phyloP scores from a whole-genome alignment of 1,140 invertebrate genomes.

The Cataglyphis hispanica region DNA sequence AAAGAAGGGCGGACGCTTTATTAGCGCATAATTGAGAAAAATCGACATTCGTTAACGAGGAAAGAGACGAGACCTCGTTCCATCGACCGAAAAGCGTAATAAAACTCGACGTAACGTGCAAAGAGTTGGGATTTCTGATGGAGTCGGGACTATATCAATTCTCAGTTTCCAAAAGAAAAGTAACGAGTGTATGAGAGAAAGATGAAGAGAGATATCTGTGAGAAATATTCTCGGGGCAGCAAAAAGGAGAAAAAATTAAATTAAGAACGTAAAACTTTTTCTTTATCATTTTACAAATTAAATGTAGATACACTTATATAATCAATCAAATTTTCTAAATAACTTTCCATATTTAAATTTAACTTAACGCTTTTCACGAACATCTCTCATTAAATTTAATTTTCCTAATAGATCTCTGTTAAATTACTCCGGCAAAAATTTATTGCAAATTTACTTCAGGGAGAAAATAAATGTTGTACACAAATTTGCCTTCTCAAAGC shows the following conservation, averaged over 20 bases:
- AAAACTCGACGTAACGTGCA: constrained; percentile 26
- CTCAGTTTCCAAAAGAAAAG: neutral
- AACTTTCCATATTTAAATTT: neutral
- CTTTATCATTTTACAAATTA: neutral
- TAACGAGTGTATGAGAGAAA: constrained; percentile 5
- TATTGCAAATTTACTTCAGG: neutral
- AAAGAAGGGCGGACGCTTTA: constrained; percentile 38
- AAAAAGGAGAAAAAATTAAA: neutral
- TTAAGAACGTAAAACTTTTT: neutral
- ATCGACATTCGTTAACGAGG: constrained; percentile 57
- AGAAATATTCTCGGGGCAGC: neutral
- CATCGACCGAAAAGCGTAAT: constrained; percentile 39
- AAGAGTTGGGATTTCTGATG: neutral
- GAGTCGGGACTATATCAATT: constrained; percentile 11
- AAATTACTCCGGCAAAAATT: neutral
- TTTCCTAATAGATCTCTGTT: constrained; percentile 19
- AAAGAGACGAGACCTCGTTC: constrained; percentile 18
- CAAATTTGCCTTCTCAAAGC: constrained; percentile 33
- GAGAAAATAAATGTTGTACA: constrained; percentile 6
- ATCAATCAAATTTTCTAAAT: neutral
- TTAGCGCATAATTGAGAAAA: constrained; percentile 70
- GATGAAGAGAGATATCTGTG: neutral
- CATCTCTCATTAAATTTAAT: constrained; percentile 17
- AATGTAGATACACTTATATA: neutral
- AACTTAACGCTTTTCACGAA: neutral